Conservation (phyloP, 2,888 invertebrate genomes). For the Octonoba sinensis region DNA sequence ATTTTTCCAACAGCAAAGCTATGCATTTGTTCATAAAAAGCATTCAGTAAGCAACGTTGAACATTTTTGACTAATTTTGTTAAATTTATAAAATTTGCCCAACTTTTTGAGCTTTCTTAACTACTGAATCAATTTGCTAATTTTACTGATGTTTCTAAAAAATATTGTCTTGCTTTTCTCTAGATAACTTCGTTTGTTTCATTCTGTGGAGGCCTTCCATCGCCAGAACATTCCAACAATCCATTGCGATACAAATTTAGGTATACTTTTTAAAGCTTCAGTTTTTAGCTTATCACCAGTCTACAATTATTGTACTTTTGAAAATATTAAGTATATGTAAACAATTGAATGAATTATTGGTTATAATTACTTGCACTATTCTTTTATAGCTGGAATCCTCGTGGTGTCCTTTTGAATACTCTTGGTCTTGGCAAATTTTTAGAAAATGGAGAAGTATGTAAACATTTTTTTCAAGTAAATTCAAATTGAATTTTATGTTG, state of each 20-base stretch:
- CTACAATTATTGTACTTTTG: not conserved
- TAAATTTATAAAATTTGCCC: too few relatives aligned
- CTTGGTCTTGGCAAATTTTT: constrained; percentile 90
- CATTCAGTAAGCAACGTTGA: too few relatives aligned
- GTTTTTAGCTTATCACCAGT: too few relatives aligned
- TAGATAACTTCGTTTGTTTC: constrained; percentile 92
- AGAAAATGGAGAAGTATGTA: constrained; percentile 80
- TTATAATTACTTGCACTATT: constrained; percentile 1
- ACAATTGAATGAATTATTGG: not conserved
- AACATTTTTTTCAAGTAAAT: too few relatives aligned
- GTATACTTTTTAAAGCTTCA: constrained; percentile 65
- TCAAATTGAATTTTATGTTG: too few relatives aligned
- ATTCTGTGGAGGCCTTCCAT: constrained; percentile 97
- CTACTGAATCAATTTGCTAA: not conserved
- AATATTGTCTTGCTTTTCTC: constrained; percentile 34
- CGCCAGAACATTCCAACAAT: constrained; percentile 95
- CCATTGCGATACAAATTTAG: constrained; percentile 72
- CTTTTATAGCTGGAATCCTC: constrained; percentile 92
- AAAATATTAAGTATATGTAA: not conserved
- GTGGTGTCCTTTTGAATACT: constrained; percentile 91
- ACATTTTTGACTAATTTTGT: too few relatives aligned
- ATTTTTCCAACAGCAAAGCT: too few relatives aligned
- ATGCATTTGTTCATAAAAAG: too few relatives aligned
- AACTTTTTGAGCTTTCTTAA: too few relatives aligned
- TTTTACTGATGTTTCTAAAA: not conserved